Percentiles rank a stretch among this genome's conserved stretches.
Evolutionary conservation across 2,797 vertebrate species (phyloP).

Genomic region (Neostethus bicornis): DNA sequence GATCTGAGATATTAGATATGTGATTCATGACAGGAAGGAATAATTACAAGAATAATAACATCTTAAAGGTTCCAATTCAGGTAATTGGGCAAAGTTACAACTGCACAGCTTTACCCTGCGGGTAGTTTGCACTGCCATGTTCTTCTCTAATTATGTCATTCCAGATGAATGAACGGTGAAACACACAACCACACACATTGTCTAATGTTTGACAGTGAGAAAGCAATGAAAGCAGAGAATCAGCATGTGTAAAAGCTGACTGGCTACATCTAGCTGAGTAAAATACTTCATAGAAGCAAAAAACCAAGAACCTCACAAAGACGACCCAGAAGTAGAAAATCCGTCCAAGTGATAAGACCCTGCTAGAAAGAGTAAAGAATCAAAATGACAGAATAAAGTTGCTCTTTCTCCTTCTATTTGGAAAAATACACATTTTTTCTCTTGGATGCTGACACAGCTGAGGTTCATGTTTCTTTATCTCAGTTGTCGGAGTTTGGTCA

Average conservation of each 20-base stretch:
- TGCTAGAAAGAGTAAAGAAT: conserved; percentile 20
- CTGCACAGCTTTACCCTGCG: conserved; percentile 25
- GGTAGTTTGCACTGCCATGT: conserved; percentile 15
- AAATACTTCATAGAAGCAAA: conserved; percentile 37
- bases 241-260: conserved; percentile 37
- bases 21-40: neutral
- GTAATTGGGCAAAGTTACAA: conserved; percentile 5
- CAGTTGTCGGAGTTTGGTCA: conserved; percentile 17
- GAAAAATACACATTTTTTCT: conserved; percentile 17
- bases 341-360: conserved; percentile 33
- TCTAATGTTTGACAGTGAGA: conserved; percentile 22
- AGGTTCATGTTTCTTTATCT: conserved; percentile 20
- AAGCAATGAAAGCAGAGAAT: conserved; percentile 53
- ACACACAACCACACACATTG: conserved; percentile 25
- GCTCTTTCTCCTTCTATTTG: conserved; percentile 30
- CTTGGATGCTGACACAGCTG: conserved; percentile 20
- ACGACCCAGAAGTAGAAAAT: conserved; percentile 16
- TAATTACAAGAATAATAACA: neutral
- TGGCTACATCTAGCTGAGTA: conserved; percentile 24
- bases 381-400: conserved; percentile 25
- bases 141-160: conserved; percentile 52
- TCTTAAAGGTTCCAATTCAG: neutral
- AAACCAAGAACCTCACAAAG: conserved; percentile 36
- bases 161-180: conserved; percentile 53
- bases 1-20: neutral